phyloP scores from a whole-genome alignment of 2,113 vertebrate species.

The Nibea coibor region DNA sequence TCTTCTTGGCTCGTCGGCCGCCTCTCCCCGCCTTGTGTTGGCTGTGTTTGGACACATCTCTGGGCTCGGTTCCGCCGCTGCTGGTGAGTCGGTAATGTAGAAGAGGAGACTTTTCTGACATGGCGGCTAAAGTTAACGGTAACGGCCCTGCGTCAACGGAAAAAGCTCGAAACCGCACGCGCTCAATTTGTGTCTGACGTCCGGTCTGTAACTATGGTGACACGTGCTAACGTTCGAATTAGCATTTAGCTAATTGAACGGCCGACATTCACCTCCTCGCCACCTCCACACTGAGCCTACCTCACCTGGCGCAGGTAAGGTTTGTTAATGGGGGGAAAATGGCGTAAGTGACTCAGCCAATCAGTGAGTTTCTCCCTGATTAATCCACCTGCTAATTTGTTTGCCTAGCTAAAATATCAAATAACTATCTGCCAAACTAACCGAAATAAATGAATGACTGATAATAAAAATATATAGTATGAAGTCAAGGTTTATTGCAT shows the following conservation, averaged over 20 bases:
- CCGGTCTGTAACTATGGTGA: neutral
- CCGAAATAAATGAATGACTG: neutral
- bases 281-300: neutral
- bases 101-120: conserved; percentile 86
- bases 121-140: conserved; percentile 10
- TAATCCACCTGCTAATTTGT: neutral
- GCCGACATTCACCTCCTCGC: neutral
- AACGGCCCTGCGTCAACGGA: neutral
- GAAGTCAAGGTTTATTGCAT: conserved; percentile 20
- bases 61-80: conserved; percentile 42
- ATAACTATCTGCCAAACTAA: neutral
- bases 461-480: neutral
- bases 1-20: neutral
- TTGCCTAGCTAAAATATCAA: too few relatives aligned
- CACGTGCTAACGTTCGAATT: neutral
- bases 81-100: conserved; percentile 86
- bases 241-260: too few relatives aligned
- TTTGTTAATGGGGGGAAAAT: conserved; percentile 1
- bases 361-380: neutral
- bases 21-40: neutral
- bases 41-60: neutral
- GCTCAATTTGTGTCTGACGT: neutral
- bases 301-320: conserved; percentile 5
- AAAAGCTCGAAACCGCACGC: neutral
- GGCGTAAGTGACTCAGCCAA: conserved; percentile 14